These are phyloP conservation scores for Thaumetopoea pityocampa DNA, from an alignment of 1,140 invertebrate species.

Conservation along the genomic window DNA sequence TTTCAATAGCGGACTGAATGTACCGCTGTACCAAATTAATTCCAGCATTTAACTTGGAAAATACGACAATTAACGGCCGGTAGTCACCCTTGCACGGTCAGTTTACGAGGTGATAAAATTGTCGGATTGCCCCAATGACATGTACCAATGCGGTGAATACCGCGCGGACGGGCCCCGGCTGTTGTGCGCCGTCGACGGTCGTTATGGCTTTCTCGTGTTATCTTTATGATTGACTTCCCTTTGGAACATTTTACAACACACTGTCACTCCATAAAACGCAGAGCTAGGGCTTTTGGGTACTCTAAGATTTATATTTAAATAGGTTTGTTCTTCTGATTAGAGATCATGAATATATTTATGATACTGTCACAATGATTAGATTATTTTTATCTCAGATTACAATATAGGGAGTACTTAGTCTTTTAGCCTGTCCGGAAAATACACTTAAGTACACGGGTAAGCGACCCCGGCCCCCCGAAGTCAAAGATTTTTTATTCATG, in stretches of 20 bases:
- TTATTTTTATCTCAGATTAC: too few relatives aligned
- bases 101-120: constrained; percentile 47
- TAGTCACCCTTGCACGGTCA: constrained; percentile 17
- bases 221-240: constrained; percentile 44
- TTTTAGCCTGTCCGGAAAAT: too few relatives aligned
- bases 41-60: constrained; percentile 33
- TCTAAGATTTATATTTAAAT: too few relatives aligned
- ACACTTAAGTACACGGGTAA: too few relatives aligned
- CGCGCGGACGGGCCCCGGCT: constrained; percentile 10
- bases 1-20: constrained; percentile 34
- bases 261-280: neutral
- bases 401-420: too few relatives aligned
- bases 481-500: too few relatives aligned
- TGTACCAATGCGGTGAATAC: constrained; percentile 12
- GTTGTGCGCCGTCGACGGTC: constrained; percentile 14
- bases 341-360: too few relatives aligned
- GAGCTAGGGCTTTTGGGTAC: neutral
- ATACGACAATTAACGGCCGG: constrained; percentile 35
- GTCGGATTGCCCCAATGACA: constrained; percentile 27
- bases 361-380: too few relatives aligned
- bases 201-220: constrained; percentile 27
- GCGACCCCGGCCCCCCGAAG: too few relatives aligned
- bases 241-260: constrained; percentile 2
- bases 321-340: too few relatives aligned
- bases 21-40: constrained; percentile 50